Evolutionary conservation across 2,113 vertebrate species (phyloP), one percentile per base, ranked within the genome.

Genomic region (Pomatostomus ruficeps): DNA sequence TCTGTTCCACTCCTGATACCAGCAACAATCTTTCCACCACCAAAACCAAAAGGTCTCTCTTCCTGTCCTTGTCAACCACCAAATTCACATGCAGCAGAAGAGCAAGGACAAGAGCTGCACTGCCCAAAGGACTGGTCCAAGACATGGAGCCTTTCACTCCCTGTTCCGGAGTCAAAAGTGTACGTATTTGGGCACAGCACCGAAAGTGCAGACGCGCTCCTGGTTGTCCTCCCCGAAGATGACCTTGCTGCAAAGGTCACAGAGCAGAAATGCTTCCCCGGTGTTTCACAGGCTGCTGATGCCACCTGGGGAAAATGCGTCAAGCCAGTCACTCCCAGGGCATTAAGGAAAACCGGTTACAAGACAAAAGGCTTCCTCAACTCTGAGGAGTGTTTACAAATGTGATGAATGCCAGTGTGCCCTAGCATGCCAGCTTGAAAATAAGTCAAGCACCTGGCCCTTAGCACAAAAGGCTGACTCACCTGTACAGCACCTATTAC

Each of bases 391-490:
- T 92, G 84, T 94, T 96, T 96, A 90, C 68, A 54, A 89, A 93
- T 0, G 22, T 36, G 74, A 81, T 89, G 85, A 97, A 95, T 88
- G 91, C 91, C 95, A 82, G 83, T 84, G 78, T 91, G 88, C 62
- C 88, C 84, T 17, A 95, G 85, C 78, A 91, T 85, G 88, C 94
- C 88, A 95, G 78, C 89, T 17, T 62, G 79, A 96, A 97, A 97
- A 92, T 86, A 91, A 97, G 80, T 87, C 91, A 94, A 42, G 73
- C 96, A 97, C 96, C 97, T 97, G 96, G 96, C 81, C 73, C 87
- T 77, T 25, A 70, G 70, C 85, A 97, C 96, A 98, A 97, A 97
- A 96, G 96, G 93, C 96, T 98, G 97, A 97, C 93, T 97, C 97
- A 97, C 97, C 94, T 96, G 84, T 54, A 68, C 36, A 17, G 88